Evolutionary conservation across 2,113 vertebrate species (phyloP).

Genomic region (Peromyscus californicus): DNA sequence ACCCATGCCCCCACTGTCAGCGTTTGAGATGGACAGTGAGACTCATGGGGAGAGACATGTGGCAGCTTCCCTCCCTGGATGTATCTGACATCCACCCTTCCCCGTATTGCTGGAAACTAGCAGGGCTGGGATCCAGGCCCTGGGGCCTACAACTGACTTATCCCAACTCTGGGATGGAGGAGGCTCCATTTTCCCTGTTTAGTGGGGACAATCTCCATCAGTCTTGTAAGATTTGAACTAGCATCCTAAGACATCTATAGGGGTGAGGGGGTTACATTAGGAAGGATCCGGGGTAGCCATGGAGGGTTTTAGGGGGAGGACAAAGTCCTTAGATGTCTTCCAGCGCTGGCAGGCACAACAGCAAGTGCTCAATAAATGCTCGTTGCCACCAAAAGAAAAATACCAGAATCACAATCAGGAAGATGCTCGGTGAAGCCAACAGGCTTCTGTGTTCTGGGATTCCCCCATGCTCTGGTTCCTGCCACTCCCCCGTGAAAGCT

Average conservation of each 20-base stretch:
- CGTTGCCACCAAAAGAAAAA: background rate
- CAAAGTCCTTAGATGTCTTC: no score
- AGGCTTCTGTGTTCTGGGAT: background rate
- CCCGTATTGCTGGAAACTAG: background rate
- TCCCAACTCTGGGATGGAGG: accelerated
- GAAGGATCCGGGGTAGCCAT: background rate
- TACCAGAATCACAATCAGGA: background rate
- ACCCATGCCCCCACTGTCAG: background rate
- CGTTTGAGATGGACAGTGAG: background rate
- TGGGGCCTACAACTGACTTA: background rate
- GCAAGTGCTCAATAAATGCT: background rate
- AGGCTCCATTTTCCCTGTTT: background rate
- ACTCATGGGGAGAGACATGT: background rate
- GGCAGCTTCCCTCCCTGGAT: background rate
- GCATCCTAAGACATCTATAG: background rate
- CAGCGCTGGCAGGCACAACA: background rate
- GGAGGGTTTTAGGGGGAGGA: background rate
- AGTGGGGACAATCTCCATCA: background rate
- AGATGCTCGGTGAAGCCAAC: background rate
- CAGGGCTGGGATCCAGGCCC: background rate
- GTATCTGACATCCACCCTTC: background rate
- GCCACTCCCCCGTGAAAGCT: accelerated
- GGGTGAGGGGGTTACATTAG: no score
- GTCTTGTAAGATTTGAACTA: background rate
- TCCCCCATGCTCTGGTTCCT: accelerated